Conservation (phyloP, 2,113 vertebrate genomes). For the Rhegmatorhina hoffmannsi region DNA sequence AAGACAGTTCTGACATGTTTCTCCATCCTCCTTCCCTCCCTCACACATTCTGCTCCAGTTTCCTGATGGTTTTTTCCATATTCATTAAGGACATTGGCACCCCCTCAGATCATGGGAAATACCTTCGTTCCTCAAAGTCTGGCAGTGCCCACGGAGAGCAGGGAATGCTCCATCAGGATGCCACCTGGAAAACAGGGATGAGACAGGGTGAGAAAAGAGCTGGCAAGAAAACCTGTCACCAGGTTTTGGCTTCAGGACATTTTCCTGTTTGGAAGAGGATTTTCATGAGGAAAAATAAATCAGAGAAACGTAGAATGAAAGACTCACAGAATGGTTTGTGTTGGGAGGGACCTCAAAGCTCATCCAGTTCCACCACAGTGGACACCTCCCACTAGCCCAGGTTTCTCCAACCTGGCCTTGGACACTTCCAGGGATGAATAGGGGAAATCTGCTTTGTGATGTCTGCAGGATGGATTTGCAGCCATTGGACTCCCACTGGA, state of each 20-base stretch:
- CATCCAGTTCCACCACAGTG: not conserved
- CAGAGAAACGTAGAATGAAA: not conserved
- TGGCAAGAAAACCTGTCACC: fast-evolving
- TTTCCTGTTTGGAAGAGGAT: not conserved
- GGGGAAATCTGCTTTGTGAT: not conserved
- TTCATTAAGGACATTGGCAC: conserved; percentile 58
- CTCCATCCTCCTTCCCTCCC: not conserved
- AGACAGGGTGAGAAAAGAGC: not conserved
- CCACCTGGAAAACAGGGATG: not conserved
- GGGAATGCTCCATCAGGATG: not conserved
- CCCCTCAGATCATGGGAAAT: not conserved
- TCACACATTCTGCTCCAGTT: not conserved
- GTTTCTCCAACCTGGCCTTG: not conserved
- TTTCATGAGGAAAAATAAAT: not conserved
- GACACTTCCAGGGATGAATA: not conserved
- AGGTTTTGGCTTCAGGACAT: not conserved
- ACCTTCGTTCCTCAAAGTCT: not conserved
- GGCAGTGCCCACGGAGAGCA: not conserved
- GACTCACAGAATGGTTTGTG: not conserved
- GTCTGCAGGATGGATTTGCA: not conserved
- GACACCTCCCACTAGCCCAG: not conserved
- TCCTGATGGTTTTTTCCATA: conserved; percentile 7
- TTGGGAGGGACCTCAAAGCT: not conserved
- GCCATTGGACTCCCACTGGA: fast-evolving
- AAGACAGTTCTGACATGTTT: conserved; percentile 26